These are phyloP conservation scores for Xiphophorus hellerii DNA, from an alignment of 2,113 vertebrate genomes.

Conservation along the genomic window DNA sequence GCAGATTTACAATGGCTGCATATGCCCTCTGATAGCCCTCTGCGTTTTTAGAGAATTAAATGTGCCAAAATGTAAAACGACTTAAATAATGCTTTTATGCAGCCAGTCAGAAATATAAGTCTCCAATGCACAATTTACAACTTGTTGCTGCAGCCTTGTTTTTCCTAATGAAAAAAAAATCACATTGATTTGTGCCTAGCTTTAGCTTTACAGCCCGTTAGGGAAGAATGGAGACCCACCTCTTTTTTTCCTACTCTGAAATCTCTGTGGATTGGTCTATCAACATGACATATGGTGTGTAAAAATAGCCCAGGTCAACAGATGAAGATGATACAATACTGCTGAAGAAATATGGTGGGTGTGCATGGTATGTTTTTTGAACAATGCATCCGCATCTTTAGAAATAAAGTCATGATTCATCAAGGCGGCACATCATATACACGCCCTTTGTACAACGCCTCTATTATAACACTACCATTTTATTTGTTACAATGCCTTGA, in stretches of 20 bases:
- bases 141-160: slow-evolving; percentile 62
- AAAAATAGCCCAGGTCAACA: slow-evolving; percentile 54
- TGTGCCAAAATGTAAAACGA: slow-evolving; percentile 82
- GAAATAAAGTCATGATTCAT: background rate
- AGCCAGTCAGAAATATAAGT: slow-evolving; percentile 78
- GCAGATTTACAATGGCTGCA: slow-evolving; percentile 76
- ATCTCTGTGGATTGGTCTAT: slow-evolving; percentile 43
- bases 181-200: slow-evolving; percentile 71
- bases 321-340: slow-evolving; percentile 21
- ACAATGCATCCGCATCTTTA: background rate
- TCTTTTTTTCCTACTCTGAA: slow-evolving; percentile 60
- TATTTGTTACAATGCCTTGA: background rate
- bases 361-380: slow-evolving; percentile 26
- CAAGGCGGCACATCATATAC: background rate
- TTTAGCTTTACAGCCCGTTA: slow-evolving; percentile 69
- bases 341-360: slow-evolving; percentile 5
- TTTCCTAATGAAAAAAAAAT: slow-evolving; percentile 59
- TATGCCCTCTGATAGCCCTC: slow-evolving; percentile 75
- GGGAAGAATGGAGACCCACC: slow-evolving; percentile 62
- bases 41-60: slow-evolving; percentile 81
- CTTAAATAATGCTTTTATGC: slow-evolving; percentile 80
- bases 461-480: background rate
- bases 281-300: slow-evolving; percentile 62
- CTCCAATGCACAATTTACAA: slow-evolving; percentile 79
- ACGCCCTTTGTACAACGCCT: background rate